Base-by-base conservation (phyloP, 2,888 invertebrate species). In the Aelia acuminata region DNA sequence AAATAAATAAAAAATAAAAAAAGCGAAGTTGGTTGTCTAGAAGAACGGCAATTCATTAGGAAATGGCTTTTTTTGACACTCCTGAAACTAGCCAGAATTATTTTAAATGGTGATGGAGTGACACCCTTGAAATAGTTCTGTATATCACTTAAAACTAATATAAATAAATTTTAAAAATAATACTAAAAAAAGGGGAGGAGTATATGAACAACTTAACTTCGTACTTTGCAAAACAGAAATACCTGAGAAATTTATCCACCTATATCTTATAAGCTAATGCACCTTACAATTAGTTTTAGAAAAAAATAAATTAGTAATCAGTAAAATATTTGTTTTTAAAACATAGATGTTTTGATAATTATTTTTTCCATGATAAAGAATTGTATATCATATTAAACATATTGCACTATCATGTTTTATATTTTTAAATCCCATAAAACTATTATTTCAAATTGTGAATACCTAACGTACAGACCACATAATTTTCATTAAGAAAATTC, bases 381-480 rank as follows among this genome's bases (percentile, higher is more conserved):
- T 35, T 31, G 63, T 70, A 35, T 70, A 31, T 70, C 20, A 35
- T 70, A 57, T 15, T 35, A 63, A 63, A 4, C 15, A n/a, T 63
- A 70, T 70, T 70, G 63, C 63, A 70, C 63, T 70, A 35, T 18
- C 31, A 35, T 70, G 5, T 70, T 15, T 35, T 35, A 70, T 35
- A 70, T 20, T 7, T 35, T 20, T 18, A 70, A 20, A 35, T 0
- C 3, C 3, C 20, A 70, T 18, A 70, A 0, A 70, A 35, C 31
- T 63, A 35, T 70, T 70, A 35, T 70, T 35, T 26, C 3, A n/a
- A n/a, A n/a, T n/a, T n/a, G n/a, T n/a, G n/a, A n/a, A n/a, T n/a
- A n/a, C n/a, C n/a, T n/a, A n/a, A n/a, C n/a, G n/a, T 22, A 75
- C 43, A 80, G 80, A 70, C n/a, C 80, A 47, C 43, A 80, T 80